Percentiles rank a stretch among this genome's conserved stretches.
Evolutionary conservation across 2,113 vertebrate genomes (phyloP).

Genomic region (Calidris pygmaea): DNA sequence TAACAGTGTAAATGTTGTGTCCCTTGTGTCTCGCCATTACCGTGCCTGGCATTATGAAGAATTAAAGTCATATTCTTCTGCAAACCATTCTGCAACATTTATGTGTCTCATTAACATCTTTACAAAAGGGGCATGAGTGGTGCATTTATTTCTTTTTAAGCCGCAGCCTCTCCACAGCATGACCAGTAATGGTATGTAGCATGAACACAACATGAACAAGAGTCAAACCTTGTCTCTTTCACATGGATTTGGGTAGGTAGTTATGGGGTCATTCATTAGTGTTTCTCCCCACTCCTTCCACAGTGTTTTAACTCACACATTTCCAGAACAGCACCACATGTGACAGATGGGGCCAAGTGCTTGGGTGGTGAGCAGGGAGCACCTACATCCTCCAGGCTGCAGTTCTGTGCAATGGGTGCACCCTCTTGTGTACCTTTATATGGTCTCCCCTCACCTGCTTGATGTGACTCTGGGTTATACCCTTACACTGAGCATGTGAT

Average conservation of each 20-base stretch:
- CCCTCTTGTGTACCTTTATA: rapidly evolving
- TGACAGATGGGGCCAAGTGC: not conserved
- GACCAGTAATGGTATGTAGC: not conserved
- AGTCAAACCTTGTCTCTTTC: not conserved
- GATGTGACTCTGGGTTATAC: not conserved
- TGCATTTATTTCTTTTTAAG: not conserved
- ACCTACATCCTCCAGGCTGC: not conserved
- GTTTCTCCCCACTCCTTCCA: not conserved
- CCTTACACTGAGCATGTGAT: not conserved
- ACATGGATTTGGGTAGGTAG: not conserved
- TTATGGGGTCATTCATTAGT: not conserved
- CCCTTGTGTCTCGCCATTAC: not conserved
- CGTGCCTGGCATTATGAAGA: not conserved
- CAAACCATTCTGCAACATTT: not conserved
- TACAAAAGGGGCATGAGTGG: not conserved
- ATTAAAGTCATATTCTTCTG: not conserved
- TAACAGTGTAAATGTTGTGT: not conserved
- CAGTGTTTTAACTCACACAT: not conserved
- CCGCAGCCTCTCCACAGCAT: not conserved
- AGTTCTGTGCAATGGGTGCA: not conserved
- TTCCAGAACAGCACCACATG: not conserved
- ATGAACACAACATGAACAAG: not conserved
- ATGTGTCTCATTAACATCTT: not conserved
- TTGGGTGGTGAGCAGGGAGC: not conserved
- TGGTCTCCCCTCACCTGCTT: not conserved